These are phyloP conservation scores for Oreotrochilus melanogaster DNA, from an alignment of 2,113 vertebrate species.

Conservation along the genomic window DNA sequence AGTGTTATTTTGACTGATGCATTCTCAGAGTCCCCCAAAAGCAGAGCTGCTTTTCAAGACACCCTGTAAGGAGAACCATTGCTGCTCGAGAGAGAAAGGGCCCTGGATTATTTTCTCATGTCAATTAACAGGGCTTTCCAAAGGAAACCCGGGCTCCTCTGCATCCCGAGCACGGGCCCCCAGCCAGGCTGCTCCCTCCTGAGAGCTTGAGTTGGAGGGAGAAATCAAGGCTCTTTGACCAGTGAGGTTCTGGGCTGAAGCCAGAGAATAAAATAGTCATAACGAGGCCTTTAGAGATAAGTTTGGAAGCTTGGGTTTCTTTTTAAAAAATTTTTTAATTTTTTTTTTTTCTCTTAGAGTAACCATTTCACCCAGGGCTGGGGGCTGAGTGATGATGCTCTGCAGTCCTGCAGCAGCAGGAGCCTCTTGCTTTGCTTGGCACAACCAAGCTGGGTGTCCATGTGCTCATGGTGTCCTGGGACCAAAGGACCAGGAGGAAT, in stretches of 20 bases:
- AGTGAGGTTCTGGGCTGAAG: constrained; percentile 2
- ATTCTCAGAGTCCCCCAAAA: constrained; percentile 6
- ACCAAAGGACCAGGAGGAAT: rapidly evolving
- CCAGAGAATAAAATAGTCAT: constrained; percentile 66
- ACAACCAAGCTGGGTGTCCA: background rate
- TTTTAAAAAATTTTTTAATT: background rate
- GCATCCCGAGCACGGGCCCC: constrained; percentile 8
- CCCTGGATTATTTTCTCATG: constrained; percentile 64
- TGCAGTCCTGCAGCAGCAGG: background rate
- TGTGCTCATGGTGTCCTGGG: rapidly evolving
- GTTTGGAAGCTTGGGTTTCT: background rate
- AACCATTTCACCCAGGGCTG: background rate
- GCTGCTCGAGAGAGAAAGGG: constrained; percentile 30
- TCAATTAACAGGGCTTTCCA: constrained; percentile 41
- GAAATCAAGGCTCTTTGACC: constrained; percentile 45
- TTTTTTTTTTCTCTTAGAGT: background rate
- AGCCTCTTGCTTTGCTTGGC: background rate
- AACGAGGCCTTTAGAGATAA: constrained; percentile 54
- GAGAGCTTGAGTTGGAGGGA: background rate
- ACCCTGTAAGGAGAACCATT: background rate
- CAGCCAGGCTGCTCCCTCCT: background rate
- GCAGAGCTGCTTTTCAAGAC: background rate
- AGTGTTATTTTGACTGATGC: background rate
- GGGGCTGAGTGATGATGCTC: background rate
- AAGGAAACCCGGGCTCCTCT: constrained; percentile 41